phyloP scores from a whole-genome alignment of 2,888 invertebrate species.

The Hypercompe scribonia region DNA sequence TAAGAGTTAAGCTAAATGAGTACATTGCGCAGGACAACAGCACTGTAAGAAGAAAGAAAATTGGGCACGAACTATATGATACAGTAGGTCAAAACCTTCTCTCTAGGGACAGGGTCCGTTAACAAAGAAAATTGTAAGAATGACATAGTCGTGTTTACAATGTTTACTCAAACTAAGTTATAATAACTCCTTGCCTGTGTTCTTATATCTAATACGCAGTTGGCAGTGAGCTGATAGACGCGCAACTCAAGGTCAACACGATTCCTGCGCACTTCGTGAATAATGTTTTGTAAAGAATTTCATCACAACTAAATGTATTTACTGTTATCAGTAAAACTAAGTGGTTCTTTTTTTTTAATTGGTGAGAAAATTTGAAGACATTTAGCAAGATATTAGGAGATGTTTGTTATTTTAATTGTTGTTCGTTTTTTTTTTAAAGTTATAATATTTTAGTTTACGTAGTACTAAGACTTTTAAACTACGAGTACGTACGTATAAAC shows the following conservation, averaged over 20 bases:
- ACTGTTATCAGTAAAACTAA: neutral
- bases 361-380: neutral
- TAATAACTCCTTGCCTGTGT: neutral
- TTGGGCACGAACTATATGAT: too few relatives aligned
- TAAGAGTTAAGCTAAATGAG: too few relatives aligned
- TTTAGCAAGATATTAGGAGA: neutral
- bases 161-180: neutral
- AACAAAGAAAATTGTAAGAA: neutral
- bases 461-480: neutral
- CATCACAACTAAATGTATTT: neutral
- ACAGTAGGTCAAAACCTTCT: too few relatives aligned
- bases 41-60: too few relatives aligned
- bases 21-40: too few relatives aligned
- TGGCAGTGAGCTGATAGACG: neutral
- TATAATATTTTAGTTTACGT: too few relatives aligned
- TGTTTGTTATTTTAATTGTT: neutral
- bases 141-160: neutral
- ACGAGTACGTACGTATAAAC: neutral
- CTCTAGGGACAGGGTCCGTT: neutral
- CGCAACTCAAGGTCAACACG: slow-evolving; percentile 9
- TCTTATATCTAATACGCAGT: neutral
- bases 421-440: too few relatives aligned
- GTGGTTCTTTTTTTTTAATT: neutral
- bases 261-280: slow-evolving; percentile 1
- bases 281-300: neutral